Base-by-base conservation (phyloP, 2,113 vertebrate species). In the Maccullochella peelii region DNA sequence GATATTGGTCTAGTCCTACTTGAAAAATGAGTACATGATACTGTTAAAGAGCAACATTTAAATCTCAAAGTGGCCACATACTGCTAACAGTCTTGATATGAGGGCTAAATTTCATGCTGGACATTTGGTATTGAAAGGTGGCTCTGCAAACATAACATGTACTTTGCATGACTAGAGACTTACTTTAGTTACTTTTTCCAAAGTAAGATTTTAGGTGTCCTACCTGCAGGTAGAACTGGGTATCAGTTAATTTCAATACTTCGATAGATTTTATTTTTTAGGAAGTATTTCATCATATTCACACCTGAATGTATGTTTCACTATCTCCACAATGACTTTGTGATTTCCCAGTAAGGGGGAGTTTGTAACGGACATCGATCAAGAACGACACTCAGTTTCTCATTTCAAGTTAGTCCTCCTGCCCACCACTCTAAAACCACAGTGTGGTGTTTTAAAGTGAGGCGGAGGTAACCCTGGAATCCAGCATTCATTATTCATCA, bases 401-500 rank as follows among this genome's bases (percentile, higher is more conserved):
- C 40, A 77, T 77, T 85, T 88, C 65, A 79, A 73, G 61, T 72
- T 52, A 15, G 44, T 54, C 77, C 27, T 61, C 79, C 50, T 42
- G 36, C n/a, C 40, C 38, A 16, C 80, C 86, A 85, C 80, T 90
- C 58, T 88, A 58, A 92, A 94, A 88, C 93, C 89, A 87, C 91
- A 91, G 71, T 1, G 55, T 2, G 5, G 72, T 27, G 49, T 88
- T 90, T 89, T 85, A 15, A 79, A 88, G 81, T 63, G 84, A 80
- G 62, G 65, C 69, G 47, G 79, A 78, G 55, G 85, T 91, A 91
- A 92, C 83, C 62, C 89, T 90, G 88, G 85, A 87, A 54, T 84
- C 79, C 88, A n/a, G 20, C 90, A 88, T 92, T 89, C 88, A 92
- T 94, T 94, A 93, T 93, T 93, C 89, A 94, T 93, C 67, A 23